Conservation (phyloP, 2,888 invertebrate genomes). For the Heterodera filipjevi region DNA sequence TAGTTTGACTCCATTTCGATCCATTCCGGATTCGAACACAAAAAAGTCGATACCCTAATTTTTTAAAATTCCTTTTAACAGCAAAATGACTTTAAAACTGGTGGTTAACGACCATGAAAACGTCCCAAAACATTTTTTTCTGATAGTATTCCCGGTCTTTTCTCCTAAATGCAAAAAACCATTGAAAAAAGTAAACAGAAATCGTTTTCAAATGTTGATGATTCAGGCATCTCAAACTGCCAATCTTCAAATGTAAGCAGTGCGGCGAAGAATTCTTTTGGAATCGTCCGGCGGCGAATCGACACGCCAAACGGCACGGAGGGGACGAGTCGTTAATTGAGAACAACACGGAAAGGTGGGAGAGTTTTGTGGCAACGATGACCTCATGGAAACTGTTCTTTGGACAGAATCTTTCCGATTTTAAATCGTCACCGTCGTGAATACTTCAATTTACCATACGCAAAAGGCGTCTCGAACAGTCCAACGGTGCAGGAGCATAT, state of each 20-base stretch:
- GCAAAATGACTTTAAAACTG: too few relatives aligned
- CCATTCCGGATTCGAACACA: too few relatives aligned
- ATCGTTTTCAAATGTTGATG: neutral
- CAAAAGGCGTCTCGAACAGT: neutral
- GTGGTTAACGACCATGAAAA: too few relatives aligned
- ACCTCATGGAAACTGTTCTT: too few relatives aligned
- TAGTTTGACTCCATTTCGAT: neutral
- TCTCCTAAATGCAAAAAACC: too few relatives aligned
- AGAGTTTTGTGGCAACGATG: neutral
- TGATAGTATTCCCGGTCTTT: too few relatives aligned
- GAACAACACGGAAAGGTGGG: conserved; percentile 23
- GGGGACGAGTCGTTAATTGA: conserved; percentile 28
- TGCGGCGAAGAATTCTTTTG: conserved; percentile 30
- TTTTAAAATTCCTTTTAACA: too few relatives aligned
- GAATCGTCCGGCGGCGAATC: conserved; percentile 26
- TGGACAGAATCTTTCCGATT: conserved; percentile 19
- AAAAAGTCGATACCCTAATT: too few relatives aligned
- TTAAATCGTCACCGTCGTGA: conserved; percentile 23
- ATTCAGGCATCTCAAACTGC: conserved; percentile 23
- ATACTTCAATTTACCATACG: conserved; percentile 17
- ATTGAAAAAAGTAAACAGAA: too few relatives aligned
- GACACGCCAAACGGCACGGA: conserved; percentile 29
- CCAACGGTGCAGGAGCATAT: conserved; percentile 12
- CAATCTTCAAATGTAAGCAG: conserved; percentile 25
- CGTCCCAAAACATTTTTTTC: too few relatives aligned